Base-by-base conservation (phyloP, 1,140 invertebrate genomes). In the Hycleus cichorii region DNA sequence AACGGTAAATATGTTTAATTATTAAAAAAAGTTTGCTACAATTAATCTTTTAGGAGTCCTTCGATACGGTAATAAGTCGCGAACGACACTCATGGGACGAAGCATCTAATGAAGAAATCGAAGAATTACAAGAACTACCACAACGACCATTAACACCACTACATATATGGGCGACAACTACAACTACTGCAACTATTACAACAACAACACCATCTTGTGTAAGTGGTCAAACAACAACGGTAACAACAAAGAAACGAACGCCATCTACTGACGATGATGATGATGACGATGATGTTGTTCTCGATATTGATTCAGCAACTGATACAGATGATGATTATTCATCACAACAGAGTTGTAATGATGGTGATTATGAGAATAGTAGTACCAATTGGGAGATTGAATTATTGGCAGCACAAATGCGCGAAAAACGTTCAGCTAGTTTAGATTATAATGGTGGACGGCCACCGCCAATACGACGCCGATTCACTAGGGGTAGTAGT, bases 41-140 rank as follows among this genome's bases (percentile, higher is more conserved):
- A 26, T 56, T 9, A 50, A 24, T 12, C 47, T 12, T 71, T 49
- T 12, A 75, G 76, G 42, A 76, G 68, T 57, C 72, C 71, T 8
- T 75, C 59, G 43, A 72, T 64, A 47, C 75, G 67, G 58, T 72
- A 50, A 40, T 76, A 46, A 56, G 69, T 59, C 47, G 66, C 64
- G 25, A 78, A 45, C 68, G 75, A 3, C 65, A 75, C 10, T 81
- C 80, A 3, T 82, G 81, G 81, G 81, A 83, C 50, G 80, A 83
- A 40, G 77, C 78, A 8, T 79, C 80, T 3, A 76, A 81, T 59
- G 77, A 80, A 56, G 82, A 83, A 64, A 76, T 76, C 2, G 61
- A 80, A 4, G 80, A 83, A 63, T 62, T 82, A 4, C 76, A 78
- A 48, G 80, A 83, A 10, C 59, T 83, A 10, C 79, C 80, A 0